Base-by-base conservation (phyloP, 2,888 invertebrate species). In the Xylophagus ater region DNA sequence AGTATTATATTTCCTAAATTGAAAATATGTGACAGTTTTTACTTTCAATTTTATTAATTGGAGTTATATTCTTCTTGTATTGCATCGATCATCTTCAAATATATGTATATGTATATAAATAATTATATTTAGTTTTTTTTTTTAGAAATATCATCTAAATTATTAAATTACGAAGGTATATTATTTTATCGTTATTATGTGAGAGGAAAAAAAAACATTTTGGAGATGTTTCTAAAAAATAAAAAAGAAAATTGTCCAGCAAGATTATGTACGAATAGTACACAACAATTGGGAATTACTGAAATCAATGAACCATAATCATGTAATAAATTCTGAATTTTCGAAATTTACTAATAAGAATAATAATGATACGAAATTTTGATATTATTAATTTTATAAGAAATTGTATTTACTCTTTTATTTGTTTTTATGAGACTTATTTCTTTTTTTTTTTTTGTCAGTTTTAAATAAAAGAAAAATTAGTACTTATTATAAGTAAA, bases 301-400 rank as follows among this genome's bases (percentile, higher is more conserved):
- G 42, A 44, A 34, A 40, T 44, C 4, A 42, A 38, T 31, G 9
- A 14, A 3, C n/a, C 46, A 46, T 30, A 44, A 44, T 34, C 46
- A 45, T 40, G 6, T 8, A 3, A 10, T 9, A 18, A 14, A 28
- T n/a, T n/a, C n/a, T n/a, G n/a, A n/a, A n/a, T n/a, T n/a, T n/a
- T n/a, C n/a, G n/a, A n/a, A n/a, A n/a, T n/a, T n/a, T n/a, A n/a
- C n/a, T n/a, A n/a, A n/a, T n/a, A n/a, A n/a, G n/a, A n/a, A n/a
- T n/a, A n/a, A n/a, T n/a, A n/a, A n/a, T n/a, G n/a, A n/a, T n/a
- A n/a, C n/a, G n/a, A n/a, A n/a, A n/a, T n/a, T n/a, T n/a, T n/a
- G n/a, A n/a, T n/a, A n/a, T n/a, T n/a, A n/a, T n/a, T n/a, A n/a
- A n/a, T n/a, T n/a, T n/a, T n/a, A n/a, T n/a, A n/a, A n/a, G n/a